Conservation (phyloP, 92 coral and sea anemone genomes). For the Virgularia gustaviana region DNA sequence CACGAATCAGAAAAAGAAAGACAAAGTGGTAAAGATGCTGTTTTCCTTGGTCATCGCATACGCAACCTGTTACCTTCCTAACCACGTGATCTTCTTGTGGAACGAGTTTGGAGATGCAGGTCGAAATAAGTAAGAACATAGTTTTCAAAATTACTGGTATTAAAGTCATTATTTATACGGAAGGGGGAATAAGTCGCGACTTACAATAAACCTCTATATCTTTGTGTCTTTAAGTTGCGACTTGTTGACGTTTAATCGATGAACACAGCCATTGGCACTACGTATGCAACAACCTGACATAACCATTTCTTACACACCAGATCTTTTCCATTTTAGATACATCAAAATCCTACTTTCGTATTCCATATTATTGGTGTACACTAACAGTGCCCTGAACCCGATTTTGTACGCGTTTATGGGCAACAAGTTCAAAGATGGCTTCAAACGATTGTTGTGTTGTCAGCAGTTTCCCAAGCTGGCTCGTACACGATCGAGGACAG, state of each 20-base stretch:
- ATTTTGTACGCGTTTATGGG: conserved; percentile 92
- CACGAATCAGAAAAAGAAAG: conserved; percentile 77
- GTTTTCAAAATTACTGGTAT: too few species aligned
- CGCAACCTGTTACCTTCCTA: conserved; percentile 83
- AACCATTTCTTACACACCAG: too few species aligned
- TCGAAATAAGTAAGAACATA: conserved; percentile 53
- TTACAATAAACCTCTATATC: too few species aligned
- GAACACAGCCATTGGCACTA: too few species aligned
- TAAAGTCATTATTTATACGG: too few species aligned
- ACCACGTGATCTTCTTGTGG: conserved; percentile 69
- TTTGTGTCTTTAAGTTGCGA: too few species aligned
- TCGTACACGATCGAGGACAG: too few species aligned
- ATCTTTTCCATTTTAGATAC: conserved; percentile 20
- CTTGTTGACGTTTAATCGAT: too few species aligned
- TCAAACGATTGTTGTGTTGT: conserved; percentile 47
- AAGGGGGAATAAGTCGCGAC: too few species aligned
- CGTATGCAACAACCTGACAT: neutral
- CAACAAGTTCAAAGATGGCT: conserved; percentile 80
- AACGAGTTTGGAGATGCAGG: conserved; percentile 66
- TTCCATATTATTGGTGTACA: conserved; percentile 69
- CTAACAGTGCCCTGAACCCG: conserved; percentile 93
- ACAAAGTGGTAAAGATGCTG: conserved; percentile 77
- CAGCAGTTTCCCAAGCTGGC: conserved; percentile 14
- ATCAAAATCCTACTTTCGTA: conserved; percentile 60
- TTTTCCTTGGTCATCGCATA: conserved; percentile 86